Evolutionary conservation across 2,888 invertebrate genomes (phyloP).

Genomic region (Eueremaeus valkanovi): DNA sequence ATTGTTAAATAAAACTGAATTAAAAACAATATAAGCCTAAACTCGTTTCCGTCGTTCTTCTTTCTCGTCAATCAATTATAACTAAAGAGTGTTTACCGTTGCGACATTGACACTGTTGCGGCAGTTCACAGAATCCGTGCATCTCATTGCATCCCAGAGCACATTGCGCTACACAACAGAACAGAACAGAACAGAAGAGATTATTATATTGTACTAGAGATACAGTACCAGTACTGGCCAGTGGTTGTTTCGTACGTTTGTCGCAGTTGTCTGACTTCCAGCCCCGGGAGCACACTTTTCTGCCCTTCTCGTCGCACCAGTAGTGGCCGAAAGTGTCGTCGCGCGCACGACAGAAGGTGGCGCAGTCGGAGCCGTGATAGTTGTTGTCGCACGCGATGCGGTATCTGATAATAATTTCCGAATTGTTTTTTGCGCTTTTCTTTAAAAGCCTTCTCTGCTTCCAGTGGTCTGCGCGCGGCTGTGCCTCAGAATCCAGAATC

Average conservation of each 20-base stretch:
- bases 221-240: too few relatives aligned
- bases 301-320: slow-evolving; percentile 78
- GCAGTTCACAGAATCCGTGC: slow-evolving; percentile 45
- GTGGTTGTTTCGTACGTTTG: slow-evolving; percentile 56
- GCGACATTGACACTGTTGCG: slow-evolving; percentile 44
- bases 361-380: slow-evolving; percentile 79
- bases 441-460: not conserved
- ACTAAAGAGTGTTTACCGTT: slow-evolving; percentile 24
- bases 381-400: slow-evolving; percentile 27
- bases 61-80: not conserved
- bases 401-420: not conserved
- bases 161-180: slow-evolving; percentile 44
- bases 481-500: not conserved
- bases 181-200: slow-evolving; percentile 13
- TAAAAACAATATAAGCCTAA: too few relatives aligned
- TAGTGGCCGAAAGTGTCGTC: slow-evolving; percentile 94
- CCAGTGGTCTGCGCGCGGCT: slow-evolving; percentile 8
- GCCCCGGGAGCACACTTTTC: slow-evolving; percentile 85
- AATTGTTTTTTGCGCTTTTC: too few relatives aligned
- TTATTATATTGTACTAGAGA: too few relatives aligned
- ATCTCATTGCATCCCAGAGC: slow-evolving; percentile 45
- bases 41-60: too few relatives aligned
- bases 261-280: slow-evolving; percentile 94
- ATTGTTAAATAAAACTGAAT: too few relatives aligned
- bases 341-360: slow-evolving; percentile 85